Conservation (phyloP, 2,888 invertebrate species). For the Drosophila dives region DNA sequence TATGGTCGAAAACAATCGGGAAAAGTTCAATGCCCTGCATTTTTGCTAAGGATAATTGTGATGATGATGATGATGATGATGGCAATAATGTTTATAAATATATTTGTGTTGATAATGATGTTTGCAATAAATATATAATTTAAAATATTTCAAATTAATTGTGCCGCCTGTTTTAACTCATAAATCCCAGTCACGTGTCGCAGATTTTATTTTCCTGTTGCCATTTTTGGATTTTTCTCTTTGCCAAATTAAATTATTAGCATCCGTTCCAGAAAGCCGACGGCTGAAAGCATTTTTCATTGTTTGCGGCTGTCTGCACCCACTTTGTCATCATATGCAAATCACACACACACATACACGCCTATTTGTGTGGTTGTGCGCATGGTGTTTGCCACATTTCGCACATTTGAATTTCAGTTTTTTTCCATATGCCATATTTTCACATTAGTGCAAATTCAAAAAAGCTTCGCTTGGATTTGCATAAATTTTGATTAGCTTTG, state of each 20-base stretch:
- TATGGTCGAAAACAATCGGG: constrained; percentile 82
- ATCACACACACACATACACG: constrained; percentile 29
- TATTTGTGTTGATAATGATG: constrained; percentile 12
- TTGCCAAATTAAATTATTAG: constrained; percentile 70
- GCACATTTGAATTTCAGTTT: constrained; percentile 72
- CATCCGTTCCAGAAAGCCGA: constrained; percentile 43
- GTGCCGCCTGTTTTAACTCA: constrained; percentile 55
- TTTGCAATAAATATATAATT: constrained; percentile 59
- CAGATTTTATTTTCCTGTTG: constrained; percentile 23
- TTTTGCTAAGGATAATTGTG: constrained; percentile 69
- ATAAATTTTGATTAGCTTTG: constrained; percentile 67
- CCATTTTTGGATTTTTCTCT: constrained; percentile 23
- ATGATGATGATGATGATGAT: constrained; percentile 4
- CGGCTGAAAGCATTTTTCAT: constrained; percentile 74
- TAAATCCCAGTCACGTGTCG: constrained; percentile 73
- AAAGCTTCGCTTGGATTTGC: constrained; percentile 52
- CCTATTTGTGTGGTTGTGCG: constrained; percentile 19
- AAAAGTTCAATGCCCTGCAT: constrained; percentile 83
- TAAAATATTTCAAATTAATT: constrained; percentile 63
- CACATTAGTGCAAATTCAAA: constrained; percentile 68
- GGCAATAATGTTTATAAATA: constrained; percentile 11
- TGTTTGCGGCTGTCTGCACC: constrained; percentile 77
- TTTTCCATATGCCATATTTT: constrained; percentile 69
- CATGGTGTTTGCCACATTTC: constrained; percentile 56
- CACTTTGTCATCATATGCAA: constrained; percentile 75